These are phyloP conservation scores for Hemistola chrysoprasaria DNA, from an alignment of 2,888 invertebrate species.

Conservation along the genomic window DNA sequence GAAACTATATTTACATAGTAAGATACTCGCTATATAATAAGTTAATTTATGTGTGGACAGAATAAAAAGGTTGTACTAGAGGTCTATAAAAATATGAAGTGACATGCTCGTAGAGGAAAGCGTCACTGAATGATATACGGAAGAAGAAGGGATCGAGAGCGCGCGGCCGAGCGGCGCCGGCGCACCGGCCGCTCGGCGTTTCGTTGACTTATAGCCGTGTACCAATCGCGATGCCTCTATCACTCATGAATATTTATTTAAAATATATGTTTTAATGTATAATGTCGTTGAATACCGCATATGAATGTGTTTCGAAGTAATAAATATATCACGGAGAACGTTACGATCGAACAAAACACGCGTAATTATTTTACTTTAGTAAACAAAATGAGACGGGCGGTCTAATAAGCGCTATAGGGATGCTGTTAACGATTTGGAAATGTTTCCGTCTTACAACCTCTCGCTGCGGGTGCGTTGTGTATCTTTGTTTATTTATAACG, in stretches of 20 bases:
- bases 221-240: conserved; percentile 76
- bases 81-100: conserved; percentile 71
- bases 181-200: conserved; percentile 55
- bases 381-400: conserved; percentile 58
- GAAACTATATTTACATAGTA: conserved; percentile 58
- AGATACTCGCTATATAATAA: too few species aligned
- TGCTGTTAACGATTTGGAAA: conserved; percentile 51
- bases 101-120: conserved; percentile 50
- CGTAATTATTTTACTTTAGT: conserved; percentile 67
- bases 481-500: conserved; percentile 25
- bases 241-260: conserved; percentile 80
- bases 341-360: conserved; percentile 52
- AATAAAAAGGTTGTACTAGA: conserved; percentile 51
- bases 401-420: conserved; percentile 65
- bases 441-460: conserved; percentile 42
- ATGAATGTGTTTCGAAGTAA: conserved; percentile 56
- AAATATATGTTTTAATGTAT: conserved; percentile 64
- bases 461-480: conserved; percentile 54
- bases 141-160: conserved; percentile 30
- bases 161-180: conserved; percentile 41
- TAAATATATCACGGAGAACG: conserved; percentile 68
- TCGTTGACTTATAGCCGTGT: conserved; percentile 76
- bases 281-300: conserved; percentile 54
- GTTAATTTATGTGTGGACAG: conserved; percentile 69
- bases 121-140: conserved; percentile 49